Conservation (phyloP, 2,113 vertebrate genomes). For the Danio rerio region DNA sequence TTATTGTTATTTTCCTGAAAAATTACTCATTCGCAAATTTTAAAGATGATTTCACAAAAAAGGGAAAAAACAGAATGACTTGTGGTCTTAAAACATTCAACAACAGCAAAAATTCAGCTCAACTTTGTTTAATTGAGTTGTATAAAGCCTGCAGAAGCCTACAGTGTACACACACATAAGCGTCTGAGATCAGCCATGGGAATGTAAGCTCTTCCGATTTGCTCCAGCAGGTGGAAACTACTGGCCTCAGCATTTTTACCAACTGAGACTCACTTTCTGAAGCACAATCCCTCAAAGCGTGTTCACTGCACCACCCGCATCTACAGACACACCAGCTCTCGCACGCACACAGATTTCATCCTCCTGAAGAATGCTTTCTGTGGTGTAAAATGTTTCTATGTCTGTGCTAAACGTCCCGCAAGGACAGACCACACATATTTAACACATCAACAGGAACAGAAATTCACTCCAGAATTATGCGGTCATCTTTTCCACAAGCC, state of each 20-base stretch:
- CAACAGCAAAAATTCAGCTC: not conserved
- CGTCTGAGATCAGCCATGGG: slow-evolving; percentile 35
- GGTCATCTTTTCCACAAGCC: slow-evolving; percentile 52
- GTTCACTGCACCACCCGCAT: slow-evolving; percentile 44
- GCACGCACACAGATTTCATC: slow-evolving; percentile 27
- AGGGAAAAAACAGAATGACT: too few species aligned
- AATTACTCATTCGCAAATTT: too few species aligned
- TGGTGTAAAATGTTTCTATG: slow-evolving; percentile 33
- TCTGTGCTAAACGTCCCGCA: slow-evolving; percentile 37
- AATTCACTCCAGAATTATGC: slow-evolving; percentile 50
- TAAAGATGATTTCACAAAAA: too few species aligned
- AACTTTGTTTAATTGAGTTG: not conserved
- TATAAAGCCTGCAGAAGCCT: not conserved
- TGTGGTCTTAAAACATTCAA: slow-evolving; percentile 3
- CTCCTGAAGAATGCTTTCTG: slow-evolving; percentile 29
- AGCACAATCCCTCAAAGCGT: slow-evolving; percentile 58
- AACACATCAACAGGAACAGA: slow-evolving; percentile 50
- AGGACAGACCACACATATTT: slow-evolving; percentile 50
- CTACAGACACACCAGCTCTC: not conserved
- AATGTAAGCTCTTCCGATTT: slow-evolving; percentile 52
- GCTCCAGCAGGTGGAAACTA: slow-evolving; percentile 58
- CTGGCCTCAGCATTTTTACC: slow-evolving; percentile 56
- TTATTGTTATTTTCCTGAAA: too few species aligned
- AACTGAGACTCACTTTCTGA: slow-evolving; percentile 52
- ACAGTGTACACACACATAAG: not conserved